These are phyloP conservation scores for Chaetophractus vellerosus DNA, from an alignment of 2,797 vertebrate species.

Conservation along the genomic window DNA sequence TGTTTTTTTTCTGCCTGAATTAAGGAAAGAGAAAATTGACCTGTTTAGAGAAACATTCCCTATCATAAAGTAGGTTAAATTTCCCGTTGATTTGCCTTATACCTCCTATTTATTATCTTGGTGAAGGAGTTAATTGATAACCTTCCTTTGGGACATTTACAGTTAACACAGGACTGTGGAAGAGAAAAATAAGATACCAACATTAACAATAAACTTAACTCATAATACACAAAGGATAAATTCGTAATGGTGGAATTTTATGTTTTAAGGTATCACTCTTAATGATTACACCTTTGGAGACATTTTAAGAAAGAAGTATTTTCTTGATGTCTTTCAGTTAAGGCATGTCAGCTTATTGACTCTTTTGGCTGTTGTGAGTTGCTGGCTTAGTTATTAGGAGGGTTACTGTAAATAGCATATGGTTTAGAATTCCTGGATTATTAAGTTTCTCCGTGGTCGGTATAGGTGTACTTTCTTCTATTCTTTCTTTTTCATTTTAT, in stretches of 20 bases:
- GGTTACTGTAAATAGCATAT: neutral
- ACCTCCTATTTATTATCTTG: neutral
- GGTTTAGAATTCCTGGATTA: neutral
- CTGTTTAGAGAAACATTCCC: neutral
- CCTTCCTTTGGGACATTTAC: neutral
- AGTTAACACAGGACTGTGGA: neutral
- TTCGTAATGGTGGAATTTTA: neutral
- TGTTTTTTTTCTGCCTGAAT: neutral
- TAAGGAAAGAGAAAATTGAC: slow-evolving; percentile 24
- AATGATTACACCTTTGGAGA: neutral
- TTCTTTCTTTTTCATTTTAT: neutral
- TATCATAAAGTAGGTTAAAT: neutral
- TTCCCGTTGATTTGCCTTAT: neutral
- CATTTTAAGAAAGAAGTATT: slow-evolving; percentile 19
- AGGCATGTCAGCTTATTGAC: neutral
- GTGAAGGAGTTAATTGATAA: neutral
- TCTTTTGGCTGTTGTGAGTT: neutral
- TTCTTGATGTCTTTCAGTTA: neutral
- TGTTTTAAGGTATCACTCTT: neutral
- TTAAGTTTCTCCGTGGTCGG: neutral
- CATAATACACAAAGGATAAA: neutral
- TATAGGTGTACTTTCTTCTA: neutral
- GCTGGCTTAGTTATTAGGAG: neutral
- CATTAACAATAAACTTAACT: neutral
- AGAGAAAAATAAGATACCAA: neutral